Percentiles rank a stretch among this genome's conserved stretches.
Evolutionary conservation across 2,888 invertebrate species (phyloP).

Genomic region (Schizotus pectinicornis): DNA sequence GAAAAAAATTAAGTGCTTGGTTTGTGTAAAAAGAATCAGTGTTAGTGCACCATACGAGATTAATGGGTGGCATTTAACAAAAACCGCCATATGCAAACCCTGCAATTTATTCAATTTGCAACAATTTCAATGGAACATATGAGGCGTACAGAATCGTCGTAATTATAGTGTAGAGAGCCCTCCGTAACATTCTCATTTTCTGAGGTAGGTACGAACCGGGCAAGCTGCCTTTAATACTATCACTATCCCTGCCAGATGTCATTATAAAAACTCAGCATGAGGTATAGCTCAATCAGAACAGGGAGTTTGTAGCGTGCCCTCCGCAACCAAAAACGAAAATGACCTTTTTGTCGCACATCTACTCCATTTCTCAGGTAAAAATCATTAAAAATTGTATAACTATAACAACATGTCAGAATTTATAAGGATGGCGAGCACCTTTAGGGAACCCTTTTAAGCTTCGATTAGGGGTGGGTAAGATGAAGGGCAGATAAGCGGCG

Average conservation of each 20-base stretch:
- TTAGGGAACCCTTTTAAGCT: slow-evolving; percentile 42
- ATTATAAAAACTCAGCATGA: slow-evolving; percentile 37
- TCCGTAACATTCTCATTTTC: slow-evolving; percentile 9
- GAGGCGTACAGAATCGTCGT: slow-evolving; percentile 26
- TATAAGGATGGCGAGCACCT: slow-evolving; percentile 37
- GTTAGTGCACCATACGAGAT: too few relatives aligned
- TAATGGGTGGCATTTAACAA: slow-evolving; percentile 23
- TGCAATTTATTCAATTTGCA: slow-evolving; percentile 43
- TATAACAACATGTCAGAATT: slow-evolving; percentile 37
- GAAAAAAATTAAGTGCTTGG: too few relatives aligned
- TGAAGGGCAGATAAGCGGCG: slow-evolving; percentile 45
- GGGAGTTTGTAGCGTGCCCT: slow-evolving; percentile 27
- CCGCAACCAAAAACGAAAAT: slow-evolving; percentile 7
- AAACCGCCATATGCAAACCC: slow-evolving; percentile 34
- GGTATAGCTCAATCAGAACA: slow-evolving; percentile 32
- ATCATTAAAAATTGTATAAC: slow-evolving; percentile 24
- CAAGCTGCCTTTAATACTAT: slow-evolving; percentile 38
- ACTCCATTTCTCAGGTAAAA: not conserved
- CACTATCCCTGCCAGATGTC: slow-evolving; percentile 42
- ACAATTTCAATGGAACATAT: slow-evolving; percentile 32
- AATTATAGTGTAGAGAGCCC: slow-evolving; percentile 26
- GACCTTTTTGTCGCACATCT: not conserved
- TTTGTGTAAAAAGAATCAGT: too few relatives aligned
- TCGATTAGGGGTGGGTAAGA: slow-evolving; percentile 41
- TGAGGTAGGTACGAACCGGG: slow-evolving; percentile 21